Evolutionary conservation across 1,140 invertebrate genomes (phyloP), one percentile per base, ranked within the genome.

Genomic region (Pemphigus obesinymphae): DNA sequence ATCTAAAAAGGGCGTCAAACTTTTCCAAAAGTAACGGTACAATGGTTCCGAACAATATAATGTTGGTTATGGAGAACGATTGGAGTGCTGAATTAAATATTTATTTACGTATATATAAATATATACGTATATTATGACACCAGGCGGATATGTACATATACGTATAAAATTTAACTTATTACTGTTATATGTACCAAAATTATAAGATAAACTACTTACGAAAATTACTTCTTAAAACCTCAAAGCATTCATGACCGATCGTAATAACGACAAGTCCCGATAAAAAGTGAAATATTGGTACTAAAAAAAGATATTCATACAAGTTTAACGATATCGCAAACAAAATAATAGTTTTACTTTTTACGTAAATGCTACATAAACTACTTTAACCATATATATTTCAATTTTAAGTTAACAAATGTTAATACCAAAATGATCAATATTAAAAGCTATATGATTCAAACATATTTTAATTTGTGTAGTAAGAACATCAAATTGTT

Each of bases 61-160:
- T 6, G 0, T 10, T 45, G 68, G 34, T 70, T 43, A 70, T 70
- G 13, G 43, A n/a, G 15, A 45, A 70, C 37, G 26, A 70, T 26
- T 3, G 23, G 6, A 70, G 11, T 7, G 34, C 34, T 31, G 40
- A 70, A 70, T 70, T 70, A 70, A 70, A 43, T 66, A 66, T 40
- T n/a, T 40, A 40, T 66, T 66, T 40, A n/a, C n/a, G n/a, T n/a
- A 66, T 31, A 66, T 66, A n/a, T 66, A 66, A 66, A 66, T 66
- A 34, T 66, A 37, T 29, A 55, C 15, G 15, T 61, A 61, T 7
- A 31, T n/a, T 61, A 40, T 11, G 2, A 63, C 20, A 34, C 31
- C 58, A 31, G 8, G 7, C 15, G 26, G 58, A 13, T 61, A 61
- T 29, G 34, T 34, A 34, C 29, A 34, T 34, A 48, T 15, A 37